Evolutionary conservation across 2,797 vertebrate genomes (phyloP), one percentile per base, ranked within the genome.

Genomic region (Orestias chungarensis): DNA sequence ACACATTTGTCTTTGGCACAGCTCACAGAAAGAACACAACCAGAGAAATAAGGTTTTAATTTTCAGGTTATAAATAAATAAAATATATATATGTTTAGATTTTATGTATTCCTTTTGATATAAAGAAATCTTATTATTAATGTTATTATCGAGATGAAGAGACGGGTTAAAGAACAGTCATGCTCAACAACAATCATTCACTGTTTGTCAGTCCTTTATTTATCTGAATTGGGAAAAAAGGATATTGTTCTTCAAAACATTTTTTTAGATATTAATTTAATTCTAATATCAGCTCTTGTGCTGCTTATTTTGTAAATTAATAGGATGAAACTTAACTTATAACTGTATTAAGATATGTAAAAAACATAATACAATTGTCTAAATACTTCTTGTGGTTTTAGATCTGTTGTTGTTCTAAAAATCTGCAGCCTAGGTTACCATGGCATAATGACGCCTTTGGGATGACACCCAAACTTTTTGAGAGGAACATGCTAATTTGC

Each of bases 111-210:
- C 75, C 55, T 46, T 82, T 76, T 74, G 80, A 89, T 89, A 90
- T 85, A 78, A 84, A 72, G 47, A 61, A 76, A 78, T 71, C 86
- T n/a, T n/a, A n/a, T n/a, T n/a, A n/a, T n/a, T n/a, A n/a, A n/a
- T n/a, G n/a, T n/a, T 82, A 85, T 89, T 91, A 91, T 85, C 89
- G 86, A 92, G 92, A 92, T 92, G 91, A 92, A 93, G 83, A 85
- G 78, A 70, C 79, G 74, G 77, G 76, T 83, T 82, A 81, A 81
- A 87, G 82, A 74, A 71, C 54, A 71, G 70, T 54, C 42, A n/a
- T 43, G 67, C 79, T 75, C 23, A 7, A 62, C 50, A 40, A 81
- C 65, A 82, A 76, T 23, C 44, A 18, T 1, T 29, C 3, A n/a
- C 64, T 38, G 59, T 23, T 66, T 73, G 50, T 68, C 9, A 74